Evolutionary conservation across 2,888 invertebrate genomes (phyloP).

Genomic region (Leptothorax acervorum): DNA sequence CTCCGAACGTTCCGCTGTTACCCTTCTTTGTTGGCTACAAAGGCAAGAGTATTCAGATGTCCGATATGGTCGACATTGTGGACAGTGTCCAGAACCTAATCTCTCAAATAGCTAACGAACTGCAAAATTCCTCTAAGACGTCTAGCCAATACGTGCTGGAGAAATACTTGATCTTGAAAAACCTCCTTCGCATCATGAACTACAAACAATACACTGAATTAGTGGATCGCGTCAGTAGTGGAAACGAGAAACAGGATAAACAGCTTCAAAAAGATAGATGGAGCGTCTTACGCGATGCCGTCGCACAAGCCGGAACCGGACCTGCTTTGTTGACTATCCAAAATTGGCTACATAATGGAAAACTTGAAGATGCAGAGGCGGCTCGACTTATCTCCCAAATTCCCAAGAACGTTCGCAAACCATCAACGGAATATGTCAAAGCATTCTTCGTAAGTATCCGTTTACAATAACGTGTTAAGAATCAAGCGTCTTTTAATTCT

Average conservation of each 20-base stretch:
- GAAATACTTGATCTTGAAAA: slow-evolving; percentile 89
- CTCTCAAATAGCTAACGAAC: slow-evolving; percentile 88
- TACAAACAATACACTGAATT: slow-evolving; percentile 88
- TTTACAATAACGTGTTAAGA: neutral
- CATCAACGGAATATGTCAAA: slow-evolving; percentile 89
- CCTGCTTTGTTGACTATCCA: slow-evolving; percentile 89
- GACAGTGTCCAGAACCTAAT: slow-evolving; percentile 83
- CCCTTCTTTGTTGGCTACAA: slow-evolving; percentile 86
- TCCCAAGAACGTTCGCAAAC: slow-evolving; percentile 87
- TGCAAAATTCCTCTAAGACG: slow-evolving; percentile 87
- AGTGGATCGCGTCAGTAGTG: slow-evolving; percentile 86
- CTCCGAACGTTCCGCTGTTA: slow-evolving; percentile 86
- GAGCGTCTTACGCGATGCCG: slow-evolving; percentile 89
- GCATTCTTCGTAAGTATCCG: slow-evolving; percentile 87
- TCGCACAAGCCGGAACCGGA: slow-evolving; percentile 90
- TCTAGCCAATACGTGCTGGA: slow-evolving; percentile 87
- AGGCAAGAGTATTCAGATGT: slow-evolving; percentile 84
- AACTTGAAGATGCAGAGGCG: slow-evolving; percentile 88
- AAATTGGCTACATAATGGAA: slow-evolving; percentile 86
- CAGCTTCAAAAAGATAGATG: slow-evolving; percentile 86
- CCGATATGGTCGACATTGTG: slow-evolving; percentile 78
- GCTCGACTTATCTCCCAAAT: slow-evolving; percentile 87
- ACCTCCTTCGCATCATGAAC: slow-evolving; percentile 88
- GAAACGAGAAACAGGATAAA: slow-evolving; percentile 75
- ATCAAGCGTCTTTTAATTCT: neutral